Conservation (phyloP, 2,113 vertebrate species). For the Tetraodon nigroviridis region DNA sequence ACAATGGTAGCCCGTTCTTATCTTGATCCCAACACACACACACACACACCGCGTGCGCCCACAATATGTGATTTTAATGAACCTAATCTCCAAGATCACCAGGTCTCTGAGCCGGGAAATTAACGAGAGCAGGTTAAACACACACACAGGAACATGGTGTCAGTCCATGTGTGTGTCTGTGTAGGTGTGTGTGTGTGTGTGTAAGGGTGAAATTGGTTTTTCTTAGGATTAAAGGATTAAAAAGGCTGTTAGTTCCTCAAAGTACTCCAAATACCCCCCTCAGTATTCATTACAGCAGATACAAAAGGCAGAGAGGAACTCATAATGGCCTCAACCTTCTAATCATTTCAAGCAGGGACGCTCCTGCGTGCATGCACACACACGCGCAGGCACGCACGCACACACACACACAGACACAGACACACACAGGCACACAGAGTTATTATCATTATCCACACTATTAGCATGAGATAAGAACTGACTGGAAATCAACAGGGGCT, state of each 20-base stretch:
- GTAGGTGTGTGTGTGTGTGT: constrained; percentile 52
- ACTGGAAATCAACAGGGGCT: constrained; percentile 54
- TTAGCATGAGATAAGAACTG: constrained; percentile 71
- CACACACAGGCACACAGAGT: constrained; percentile 38
- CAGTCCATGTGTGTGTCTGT: constrained; percentile 28
- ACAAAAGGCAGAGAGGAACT: constrained; percentile 80
- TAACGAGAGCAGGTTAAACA: constrained; percentile 91
- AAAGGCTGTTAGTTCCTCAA: constrained; percentile 88
- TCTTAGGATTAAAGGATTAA: constrained; percentile 96
- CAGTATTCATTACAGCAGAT: constrained; percentile 90
- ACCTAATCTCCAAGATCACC: constrained; percentile 88
- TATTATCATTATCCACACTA: constrained; percentile 71
- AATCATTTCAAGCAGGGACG: constrained; percentile 72
- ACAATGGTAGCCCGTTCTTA: constrained; percentile 36
- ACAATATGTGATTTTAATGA: constrained; percentile 83
- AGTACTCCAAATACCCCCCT: constrained; percentile 87
- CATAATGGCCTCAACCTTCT: constrained; percentile 70
- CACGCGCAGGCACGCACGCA: constrained; percentile 39
- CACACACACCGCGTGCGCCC: constrained; percentile 35
- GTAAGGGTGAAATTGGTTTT: constrained; percentile 86
- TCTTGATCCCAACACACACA: constrained; percentile 43
- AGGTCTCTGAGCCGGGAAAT: constrained; percentile 89
- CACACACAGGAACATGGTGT: constrained; percentile 38
- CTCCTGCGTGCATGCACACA: constrained; percentile 30
- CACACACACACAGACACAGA: constrained; percentile 26